These are phyloP conservation scores for Decapterus maruadsi DNA, from an alignment of 2,797 vertebrate genomes.

Conservation along the genomic window DNA sequence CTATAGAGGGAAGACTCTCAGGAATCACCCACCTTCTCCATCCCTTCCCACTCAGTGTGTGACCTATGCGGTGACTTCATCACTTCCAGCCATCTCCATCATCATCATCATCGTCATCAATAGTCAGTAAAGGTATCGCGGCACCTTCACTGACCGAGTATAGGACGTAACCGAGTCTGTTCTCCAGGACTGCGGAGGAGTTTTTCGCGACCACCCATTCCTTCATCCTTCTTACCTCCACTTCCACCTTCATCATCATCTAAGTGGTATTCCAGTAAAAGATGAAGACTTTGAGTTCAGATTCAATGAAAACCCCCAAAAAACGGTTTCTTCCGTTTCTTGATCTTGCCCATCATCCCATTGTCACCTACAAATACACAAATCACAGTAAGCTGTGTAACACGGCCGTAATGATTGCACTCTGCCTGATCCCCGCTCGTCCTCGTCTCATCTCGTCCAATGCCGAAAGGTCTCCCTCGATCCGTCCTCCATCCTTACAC, in stretches of 20 bases:
- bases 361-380: conserved; percentile 2
- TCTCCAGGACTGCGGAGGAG: conserved; percentile 15
- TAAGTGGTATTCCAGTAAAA: background rate
- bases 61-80: conserved; percentile 32
- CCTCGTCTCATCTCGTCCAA: conserved; percentile 11
- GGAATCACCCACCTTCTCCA: conserved; percentile 42
- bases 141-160: conserved; percentile 2
- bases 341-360: conserved; percentile 1
- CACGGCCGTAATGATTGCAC: conserved; percentile 3
- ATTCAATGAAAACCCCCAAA: background rate
- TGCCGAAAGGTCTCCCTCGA: conserved; percentile 11
- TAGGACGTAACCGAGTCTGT: background rate
- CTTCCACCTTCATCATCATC: conserved; percentile 12
- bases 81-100: conserved; percentile 24
- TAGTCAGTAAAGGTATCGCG: conserved; percentile 16
- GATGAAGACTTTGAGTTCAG: background rate
- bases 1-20: conserved; percentile 42
- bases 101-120: conserved; percentile 27
- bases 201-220: background rate
- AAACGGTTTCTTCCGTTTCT: background rate
- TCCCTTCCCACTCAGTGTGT: conserved; percentile 45
- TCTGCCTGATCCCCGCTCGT: conserved; percentile 24
- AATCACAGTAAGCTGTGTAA: conserved; percentile 8
- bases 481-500: conserved; percentile 19
- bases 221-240: background rate